Percentiles rank a stretch among this genome's conserved stretches.
phyloP scores from a whole-genome alignment of 2,888 invertebrate species.

The Ryuthela nishihirai region DNA sequence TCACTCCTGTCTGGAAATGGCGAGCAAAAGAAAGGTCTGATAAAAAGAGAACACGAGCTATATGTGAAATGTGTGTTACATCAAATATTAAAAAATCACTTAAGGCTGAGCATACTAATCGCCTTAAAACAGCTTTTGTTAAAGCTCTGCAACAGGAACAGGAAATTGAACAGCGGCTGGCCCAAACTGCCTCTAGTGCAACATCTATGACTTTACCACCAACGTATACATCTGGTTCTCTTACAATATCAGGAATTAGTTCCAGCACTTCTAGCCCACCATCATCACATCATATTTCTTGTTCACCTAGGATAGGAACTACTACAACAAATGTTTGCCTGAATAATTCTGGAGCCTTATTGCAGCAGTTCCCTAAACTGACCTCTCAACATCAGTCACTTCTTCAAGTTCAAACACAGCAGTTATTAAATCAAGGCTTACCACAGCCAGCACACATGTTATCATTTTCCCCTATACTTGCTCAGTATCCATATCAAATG shows the following conservation, averaged over 20 bases:
- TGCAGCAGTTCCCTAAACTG: conserved; percentile 42
- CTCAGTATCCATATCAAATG: conserved; percentile 48
- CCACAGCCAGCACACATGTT: conserved; percentile 71
- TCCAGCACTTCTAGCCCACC: conserved; percentile 16
- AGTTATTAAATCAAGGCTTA: conserved; percentile 65
- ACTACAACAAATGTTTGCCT: conserved; percentile 21
- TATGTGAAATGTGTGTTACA: conserved; percentile 97
- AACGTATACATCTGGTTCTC: conserved; percentile 24
- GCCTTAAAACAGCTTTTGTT: conserved; percentile 96
- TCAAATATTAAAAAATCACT: conserved; percentile 96
- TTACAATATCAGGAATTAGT: conserved; percentile 13
- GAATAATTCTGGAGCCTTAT: conserved; percentile 46
- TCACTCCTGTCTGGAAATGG: conserved; percentile 99
- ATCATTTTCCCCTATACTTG: conserved; percentile 72
- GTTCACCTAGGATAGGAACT: background rate
- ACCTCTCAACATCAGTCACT: conserved; percentile 41
- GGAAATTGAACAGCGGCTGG: conserved; percentile 88
- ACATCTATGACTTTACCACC: conserved; percentile 40
- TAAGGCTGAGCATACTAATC: conserved; percentile 95
- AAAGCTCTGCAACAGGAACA: conserved; percentile 97
- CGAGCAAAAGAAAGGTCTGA: conserved; percentile 61
- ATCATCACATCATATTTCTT: conserved; percentile 17
- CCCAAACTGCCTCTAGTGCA: conserved; percentile 50
- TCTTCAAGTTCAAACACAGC: conserved; percentile 42
- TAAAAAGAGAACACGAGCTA: conserved; percentile 67